These are phyloP conservation scores for Pseudococcus longispinus DNA, from an alignment of 2,888 invertebrate species.

Conservation along the genomic window DNA sequence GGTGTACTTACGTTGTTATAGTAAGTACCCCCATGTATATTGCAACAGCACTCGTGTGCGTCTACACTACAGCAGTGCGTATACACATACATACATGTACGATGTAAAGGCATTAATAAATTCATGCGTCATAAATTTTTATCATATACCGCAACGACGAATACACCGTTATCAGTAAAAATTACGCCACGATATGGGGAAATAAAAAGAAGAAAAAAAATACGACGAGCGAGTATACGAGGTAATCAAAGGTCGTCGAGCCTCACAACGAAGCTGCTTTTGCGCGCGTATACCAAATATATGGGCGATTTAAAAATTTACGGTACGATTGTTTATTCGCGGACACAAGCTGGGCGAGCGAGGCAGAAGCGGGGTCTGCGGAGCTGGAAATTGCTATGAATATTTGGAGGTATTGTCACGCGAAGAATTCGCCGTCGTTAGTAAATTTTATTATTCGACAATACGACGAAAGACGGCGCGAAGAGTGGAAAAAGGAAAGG, in stretches of 20 bases:
- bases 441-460: constrained; percentile 8
- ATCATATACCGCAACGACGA: not conserved
- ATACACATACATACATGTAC: not conserved
- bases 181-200: not conserved
- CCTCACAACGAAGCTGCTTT: not conserved
- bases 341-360: not conserved
- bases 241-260: not conserved
- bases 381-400: not conserved
- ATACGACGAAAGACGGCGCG: not conserved
- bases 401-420: not conserved
- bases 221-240: not conserved
- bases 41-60: not conserved
- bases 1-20: not conserved
- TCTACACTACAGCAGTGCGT: not conserved
- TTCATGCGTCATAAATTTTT: constrained; percentile 3
- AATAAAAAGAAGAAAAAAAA: not conserved
- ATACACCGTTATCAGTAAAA: not conserved
- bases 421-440: not conserved
- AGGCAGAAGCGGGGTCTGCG: not conserved
- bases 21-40: not conserved
- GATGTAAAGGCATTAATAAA: not conserved
- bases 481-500: not conserved
- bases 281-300: not conserved
- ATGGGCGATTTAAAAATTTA: not conserved
- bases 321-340: not conserved